Percentiles rank a stretch among this genome's conserved stretches.
These are phyloP conservation scores for Stichodactyla mertensii DNA, from an alignment of 64 coral and sea anemone species.

Conservation along the genomic window DNA sequence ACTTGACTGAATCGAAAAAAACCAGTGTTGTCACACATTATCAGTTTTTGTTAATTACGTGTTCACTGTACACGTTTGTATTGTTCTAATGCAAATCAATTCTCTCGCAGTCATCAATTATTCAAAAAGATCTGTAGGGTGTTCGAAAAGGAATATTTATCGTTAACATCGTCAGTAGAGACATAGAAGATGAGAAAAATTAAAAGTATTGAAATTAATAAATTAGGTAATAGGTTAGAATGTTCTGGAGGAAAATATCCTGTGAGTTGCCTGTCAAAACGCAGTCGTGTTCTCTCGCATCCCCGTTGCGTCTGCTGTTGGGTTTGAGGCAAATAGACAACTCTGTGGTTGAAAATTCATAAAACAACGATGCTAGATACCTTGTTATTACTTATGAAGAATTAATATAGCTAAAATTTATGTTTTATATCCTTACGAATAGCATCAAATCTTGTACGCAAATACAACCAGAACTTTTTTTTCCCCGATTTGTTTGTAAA, in stretches of 20 bases:
- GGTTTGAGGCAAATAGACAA: constrained; percentile 4
- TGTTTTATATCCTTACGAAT: background rate
- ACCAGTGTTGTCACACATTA: background rate
- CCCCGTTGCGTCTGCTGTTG: background rate
- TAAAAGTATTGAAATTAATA: background rate
- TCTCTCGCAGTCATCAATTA: background rate
- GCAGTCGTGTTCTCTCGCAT: background rate
- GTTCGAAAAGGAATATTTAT: background rate
- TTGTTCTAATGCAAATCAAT: constrained; percentile 5
- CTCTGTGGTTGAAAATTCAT: background rate
- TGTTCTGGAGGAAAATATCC: background rate
- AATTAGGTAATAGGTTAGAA: background rate
- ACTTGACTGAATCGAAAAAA: background rate
- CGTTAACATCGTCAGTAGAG: background rate
- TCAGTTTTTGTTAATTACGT: background rate
- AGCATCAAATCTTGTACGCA: background rate
- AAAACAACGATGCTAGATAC: constrained; percentile 2
- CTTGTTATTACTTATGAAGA: background rate
- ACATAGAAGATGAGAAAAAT: background rate
- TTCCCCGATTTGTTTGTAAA: background rate
- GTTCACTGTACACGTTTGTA: background rate
- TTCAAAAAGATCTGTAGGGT: background rate
- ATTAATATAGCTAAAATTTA: background rate
- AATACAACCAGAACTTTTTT: background rate
- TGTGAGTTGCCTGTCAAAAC: background rate